Evolutionary conservation across 2,888 invertebrate species (phyloP).

Genomic region (Nysson spinosus): DNA sequence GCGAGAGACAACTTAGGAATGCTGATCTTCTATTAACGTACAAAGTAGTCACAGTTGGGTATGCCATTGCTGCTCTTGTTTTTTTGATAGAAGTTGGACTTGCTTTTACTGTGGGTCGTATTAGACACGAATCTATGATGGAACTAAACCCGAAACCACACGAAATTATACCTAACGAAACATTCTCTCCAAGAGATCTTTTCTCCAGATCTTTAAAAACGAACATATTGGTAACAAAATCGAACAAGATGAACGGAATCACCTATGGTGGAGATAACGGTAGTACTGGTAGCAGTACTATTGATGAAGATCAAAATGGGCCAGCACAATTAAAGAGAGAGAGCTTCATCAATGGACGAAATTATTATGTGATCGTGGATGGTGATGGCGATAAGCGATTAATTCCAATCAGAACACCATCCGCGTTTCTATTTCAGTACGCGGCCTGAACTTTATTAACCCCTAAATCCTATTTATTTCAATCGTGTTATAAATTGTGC

Average conservation of each 20-base stretch:
- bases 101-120: conserved; percentile 18
- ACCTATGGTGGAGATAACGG: too few species aligned
- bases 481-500: too few species aligned
- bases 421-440: conserved; percentile 86
- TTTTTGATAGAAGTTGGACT: conserved; percentile 83
- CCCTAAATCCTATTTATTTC: too few species aligned
- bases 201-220: not conserved
- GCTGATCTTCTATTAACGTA: conserved; percentile 90
- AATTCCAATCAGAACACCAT: conserved; percentile 86
- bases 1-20: conserved; percentile 87
- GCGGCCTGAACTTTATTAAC: too few species aligned
- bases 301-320: conserved; percentile 19
- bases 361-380: conserved; percentile 84
- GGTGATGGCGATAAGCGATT: conserved; percentile 82
- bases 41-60: conserved; percentile 85
- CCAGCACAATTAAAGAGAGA: conserved; percentile 35
- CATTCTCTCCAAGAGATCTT: not conserved
- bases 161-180: not conserved
- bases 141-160: too few species aligned
- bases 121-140: conserved; percentile 33
- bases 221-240: too few species aligned
- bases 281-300: too few species aligned
- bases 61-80: conserved; percentile 82
- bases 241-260: too few species aligned
- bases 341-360: conserved; percentile 83